Conservation (phyloP, 2,797 vertebrate species). For the Hydrocynus forskahlii region DNA sequence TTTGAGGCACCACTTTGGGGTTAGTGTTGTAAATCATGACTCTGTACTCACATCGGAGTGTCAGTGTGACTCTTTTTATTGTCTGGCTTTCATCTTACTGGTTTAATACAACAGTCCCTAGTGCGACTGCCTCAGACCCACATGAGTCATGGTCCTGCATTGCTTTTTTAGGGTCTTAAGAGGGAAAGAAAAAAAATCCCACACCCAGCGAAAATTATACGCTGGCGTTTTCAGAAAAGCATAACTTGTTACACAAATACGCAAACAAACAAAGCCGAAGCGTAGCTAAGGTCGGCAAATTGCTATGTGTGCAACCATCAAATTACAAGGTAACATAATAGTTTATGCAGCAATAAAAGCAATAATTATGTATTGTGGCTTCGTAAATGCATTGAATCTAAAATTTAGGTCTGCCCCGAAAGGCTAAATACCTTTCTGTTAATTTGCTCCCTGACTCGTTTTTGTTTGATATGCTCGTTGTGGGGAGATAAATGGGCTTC, state of each 20-base stretch:
- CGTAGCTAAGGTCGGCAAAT: conserved; percentile 82
- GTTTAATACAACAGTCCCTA: conserved; percentile 30
- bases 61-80: conserved; percentile 5
- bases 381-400: conserved; percentile 80
- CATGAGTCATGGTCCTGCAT: conserved; percentile 48
- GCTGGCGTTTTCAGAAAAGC: conserved; percentile 65
- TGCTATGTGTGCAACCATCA: conserved; percentile 80
- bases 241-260: conserved; percentile 79
- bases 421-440: conserved; percentile 76
- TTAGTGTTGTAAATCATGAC: not conserved
- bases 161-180: conserved; percentile 55
- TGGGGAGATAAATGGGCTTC: conserved; percentile 70
- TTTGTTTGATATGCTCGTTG: conserved; percentile 71
- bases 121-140: conserved; percentile 33
- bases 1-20: not conserved
- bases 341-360: conserved; percentile 82
- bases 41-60: not conserved
- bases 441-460: conserved; percentile 70
- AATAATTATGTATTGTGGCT: conserved; percentile 80
- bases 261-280: conserved; percentile 85
- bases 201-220: conserved; percentile 76
- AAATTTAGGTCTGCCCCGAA: conserved; percentile 78
- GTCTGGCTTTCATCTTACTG: conserved; percentile 7
- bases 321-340: conserved; percentile 87
- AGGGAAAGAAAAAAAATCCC: conserved; percentile 56